phyloP scores from a whole-genome alignment of 2,888 invertebrate genomes.

The Epiblema foenella region DNA sequence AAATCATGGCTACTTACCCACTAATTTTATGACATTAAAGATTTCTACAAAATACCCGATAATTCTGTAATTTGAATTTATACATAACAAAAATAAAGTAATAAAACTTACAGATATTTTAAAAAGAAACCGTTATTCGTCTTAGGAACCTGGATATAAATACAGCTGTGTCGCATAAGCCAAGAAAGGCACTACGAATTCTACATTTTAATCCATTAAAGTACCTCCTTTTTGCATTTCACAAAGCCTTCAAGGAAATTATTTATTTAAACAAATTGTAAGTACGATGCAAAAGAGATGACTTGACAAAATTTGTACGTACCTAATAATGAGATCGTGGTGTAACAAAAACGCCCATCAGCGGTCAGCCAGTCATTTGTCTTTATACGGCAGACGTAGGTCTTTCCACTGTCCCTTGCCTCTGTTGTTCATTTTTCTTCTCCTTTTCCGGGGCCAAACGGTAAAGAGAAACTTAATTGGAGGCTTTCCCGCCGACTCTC shows the following conservation, averaged over 20 bases:
- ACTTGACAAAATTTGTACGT: slow-evolving; percentile 35
- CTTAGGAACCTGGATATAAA: too few species aligned
- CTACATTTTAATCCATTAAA: slow-evolving; percentile 13
- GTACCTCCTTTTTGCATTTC: not conserved
- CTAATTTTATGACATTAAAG: too few species aligned
- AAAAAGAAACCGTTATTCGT: too few species aligned
- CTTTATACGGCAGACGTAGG: slow-evolving; percentile 62
- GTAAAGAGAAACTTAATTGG: slow-evolving; percentile 85
- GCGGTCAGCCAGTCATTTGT: slow-evolving; percentile 62
- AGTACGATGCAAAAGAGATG: slow-evolving; percentile 29
- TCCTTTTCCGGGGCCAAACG: slow-evolving; percentile 74
- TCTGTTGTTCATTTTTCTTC: slow-evolving; percentile 81
- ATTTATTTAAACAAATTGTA: slow-evolving; percentile 28
- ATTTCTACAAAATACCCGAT: too few species aligned
- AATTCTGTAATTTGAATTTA: too few species aligned
- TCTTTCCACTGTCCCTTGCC: slow-evolving; percentile 69
- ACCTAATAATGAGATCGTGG: slow-evolving; percentile 40
- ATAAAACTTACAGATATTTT: too few species aligned
- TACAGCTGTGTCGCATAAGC: too few species aligned
- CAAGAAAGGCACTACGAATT: not conserved
- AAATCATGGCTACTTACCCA: too few species aligned
- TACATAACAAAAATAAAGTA: too few species aligned
- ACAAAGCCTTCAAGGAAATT: slow-evolving; percentile 14
- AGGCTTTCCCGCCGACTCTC: slow-evolving; percentile 80
- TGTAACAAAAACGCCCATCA: slow-evolving; percentile 38